Percentiles rank a stretch among this genome's conserved stretches.
phyloP scores from a whole-genome alignment of 2,888 invertebrate species.

The Acleris sparsana region DNA sequence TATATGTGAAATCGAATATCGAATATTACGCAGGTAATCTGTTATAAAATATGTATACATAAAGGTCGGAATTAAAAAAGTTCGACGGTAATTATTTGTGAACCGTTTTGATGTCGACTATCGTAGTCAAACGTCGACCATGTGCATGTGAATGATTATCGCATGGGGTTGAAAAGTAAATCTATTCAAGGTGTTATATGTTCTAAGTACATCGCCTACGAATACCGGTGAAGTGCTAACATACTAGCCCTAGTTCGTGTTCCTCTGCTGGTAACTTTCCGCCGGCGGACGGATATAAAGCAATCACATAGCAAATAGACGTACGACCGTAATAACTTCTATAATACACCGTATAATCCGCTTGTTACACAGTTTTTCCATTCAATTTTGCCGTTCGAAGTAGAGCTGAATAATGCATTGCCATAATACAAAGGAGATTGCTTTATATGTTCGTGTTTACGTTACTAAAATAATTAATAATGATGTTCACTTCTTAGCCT shows the following conservation, averaged over 20 bases:
- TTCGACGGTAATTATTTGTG: constrained; percentile 4
- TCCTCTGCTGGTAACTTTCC: constrained; percentile 42
- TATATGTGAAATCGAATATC: constrained; percentile 34
- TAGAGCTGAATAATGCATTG: constrained; percentile 32
- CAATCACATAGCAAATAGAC: constrained; percentile 45
- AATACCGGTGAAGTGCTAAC: constrained; percentile 30
- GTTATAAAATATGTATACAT: constrained; percentile 16
- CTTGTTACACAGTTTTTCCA: constrained; percentile 38
- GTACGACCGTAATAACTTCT: constrained; percentile 40
- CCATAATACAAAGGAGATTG: constrained; percentile 23
- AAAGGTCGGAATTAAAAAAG: constrained; percentile 19
- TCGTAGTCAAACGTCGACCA: background rate
- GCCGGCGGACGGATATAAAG: constrained; percentile 30
- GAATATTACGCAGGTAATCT: constrained; percentile 26
- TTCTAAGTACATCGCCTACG: constrained; percentile 17
- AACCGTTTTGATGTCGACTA: background rate
- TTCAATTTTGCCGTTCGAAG: constrained; percentile 29
- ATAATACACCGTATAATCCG: constrained; percentile 40
- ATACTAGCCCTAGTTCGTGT: constrained; percentile 41
- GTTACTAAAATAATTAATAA: constrained; percentile 1
- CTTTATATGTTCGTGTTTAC: constrained; percentile 20
- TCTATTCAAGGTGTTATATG: constrained; percentile 3
- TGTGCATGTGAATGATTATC: background rate
- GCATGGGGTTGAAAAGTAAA: background rate
- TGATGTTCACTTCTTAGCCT: background rate